Base-by-base conservation (phyloP, 1,140 invertebrate species). In the Plectus sambesii region DNA sequence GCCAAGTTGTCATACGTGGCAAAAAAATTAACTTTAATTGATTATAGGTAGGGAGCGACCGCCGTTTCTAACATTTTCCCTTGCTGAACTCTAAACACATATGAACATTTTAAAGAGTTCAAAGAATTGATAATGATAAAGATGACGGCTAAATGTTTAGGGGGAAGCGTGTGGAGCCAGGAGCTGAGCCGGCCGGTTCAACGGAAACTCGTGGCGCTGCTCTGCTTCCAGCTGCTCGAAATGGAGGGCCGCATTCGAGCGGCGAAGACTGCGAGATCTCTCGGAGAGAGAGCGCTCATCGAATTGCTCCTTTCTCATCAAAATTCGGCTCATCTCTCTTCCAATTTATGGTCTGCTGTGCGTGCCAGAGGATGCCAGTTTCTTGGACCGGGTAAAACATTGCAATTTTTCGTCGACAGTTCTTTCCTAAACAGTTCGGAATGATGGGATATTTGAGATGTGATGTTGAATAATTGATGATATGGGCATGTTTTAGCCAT, bases 331-430 rank as follows among this genome's bases (percentile, higher is more conserved):
- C 85, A 90, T 65, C 70, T 92, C 2, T 88, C 85, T 42, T 82
- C 85, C 5, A 88, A 89, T 73, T 74, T 98, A 15, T 98, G 93
- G 93, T 87, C 88, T 29, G 90, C 92, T 38, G 90, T 98, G 2
- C 72, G 93, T 49, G 85, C 87, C 2, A 77, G 92, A 45, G 92
- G 93, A 26, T 98, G 93, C 70, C 93, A 98, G 71, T 98, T 98
- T 73, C 79, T 98, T 12, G 93, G 93, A n/a, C 90, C 90, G 56
- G 81, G 80, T 80, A 71, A 60, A 50, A 44, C 42, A 39, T 42
- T 39, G 29, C 46, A 29, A n/a, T n/a, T n/a, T n/a, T n/a, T 35
- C 41, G 29, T 8, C 8, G 15, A 6, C 9, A 23, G 8, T 46
- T 46, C 5, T 5, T 38, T 19, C 9, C 4, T 42, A 38, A 44